Conservation (phyloP, 2,888 invertebrate species). For the Blastobasis lacticolella region DNA sequence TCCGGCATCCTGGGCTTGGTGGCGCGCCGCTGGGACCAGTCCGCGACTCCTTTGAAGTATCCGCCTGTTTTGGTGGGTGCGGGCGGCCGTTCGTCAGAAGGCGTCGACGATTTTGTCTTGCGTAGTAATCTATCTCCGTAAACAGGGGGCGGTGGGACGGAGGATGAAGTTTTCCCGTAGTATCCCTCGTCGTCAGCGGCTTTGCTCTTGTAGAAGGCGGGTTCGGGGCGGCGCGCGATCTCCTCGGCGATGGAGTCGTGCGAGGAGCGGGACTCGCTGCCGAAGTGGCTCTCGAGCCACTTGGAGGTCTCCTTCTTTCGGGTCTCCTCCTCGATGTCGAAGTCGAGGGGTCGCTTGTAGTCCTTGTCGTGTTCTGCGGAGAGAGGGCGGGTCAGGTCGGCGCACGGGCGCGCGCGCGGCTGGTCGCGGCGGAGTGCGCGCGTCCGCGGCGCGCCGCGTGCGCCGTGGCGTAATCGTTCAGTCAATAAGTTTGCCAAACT, state of each 20-base stretch:
- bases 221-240: slow-evolving; percentile 76
- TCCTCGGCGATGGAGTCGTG: slow-evolving; percentile 80
- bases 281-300: slow-evolving; percentile 94
- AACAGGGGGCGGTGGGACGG: slow-evolving; percentile 58
- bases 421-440: slow-evolving; percentile 34
- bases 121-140: slow-evolving; percentile 64
- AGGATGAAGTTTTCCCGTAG: slow-evolving; percentile 56
- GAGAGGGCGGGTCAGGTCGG: slow-evolving; percentile 35
- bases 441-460: slow-evolving; percentile 32
- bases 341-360: slow-evolving; percentile 86
- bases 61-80: slow-evolving; percentile 63
- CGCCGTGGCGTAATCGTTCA: slow-evolving; percentile 58
- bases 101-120: slow-evolving; percentile 69
- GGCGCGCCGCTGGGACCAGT: slow-evolving; percentile 83
- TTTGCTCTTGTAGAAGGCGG: slow-evolving; percentile 83
- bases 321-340: slow-evolving; percentile 91
- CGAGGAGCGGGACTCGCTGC: slow-evolving; percentile 87
- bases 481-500: slow-evolving; percentile 69
- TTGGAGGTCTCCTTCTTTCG: slow-evolving; percentile 92
- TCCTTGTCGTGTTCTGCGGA: slow-evolving; percentile 82
- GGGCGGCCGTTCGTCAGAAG: slow-evolving; percentile 64
- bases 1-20: slow-evolving; percentile 68
- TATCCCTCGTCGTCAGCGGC: slow-evolving; percentile 61
- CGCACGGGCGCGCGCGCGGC: slow-evolving; percentile 45
- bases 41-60: slow-evolving; percentile 83